These are phyloP conservation scores for Archilochus colubris DNA, from an alignment of 2,113 vertebrate species.

Conservation along the genomic window DNA sequence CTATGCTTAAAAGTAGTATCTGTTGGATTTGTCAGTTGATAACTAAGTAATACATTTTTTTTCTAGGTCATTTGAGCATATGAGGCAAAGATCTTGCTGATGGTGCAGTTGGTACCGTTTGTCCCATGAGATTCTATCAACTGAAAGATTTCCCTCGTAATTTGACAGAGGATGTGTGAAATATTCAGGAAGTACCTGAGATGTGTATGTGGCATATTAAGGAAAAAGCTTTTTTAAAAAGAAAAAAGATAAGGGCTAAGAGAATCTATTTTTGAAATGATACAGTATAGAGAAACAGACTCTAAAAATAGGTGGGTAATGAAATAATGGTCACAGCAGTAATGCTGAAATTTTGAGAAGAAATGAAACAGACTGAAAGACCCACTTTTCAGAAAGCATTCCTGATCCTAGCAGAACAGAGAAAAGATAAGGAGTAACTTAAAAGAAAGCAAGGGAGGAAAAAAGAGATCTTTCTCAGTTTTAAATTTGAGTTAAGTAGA, in stretches of 20 bases:
- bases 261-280: background rate
- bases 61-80: slow-evolving; percentile 22
- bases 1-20: slow-evolving; percentile 3
- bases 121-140: background rate
- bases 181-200: background rate
- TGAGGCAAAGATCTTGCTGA: slow-evolving; percentile 9
- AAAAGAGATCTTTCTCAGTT: background rate
- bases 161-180: background rate
- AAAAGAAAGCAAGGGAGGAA: background rate
- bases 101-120: background rate
- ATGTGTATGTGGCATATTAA: background rate
- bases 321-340: background rate
- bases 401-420: background rate
- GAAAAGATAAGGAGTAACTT: background rate
- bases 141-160: background rate
- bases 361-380: background rate
- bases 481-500: background rate
- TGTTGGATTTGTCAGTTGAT: slow-evolving; percentile 20
- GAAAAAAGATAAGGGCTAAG: background rate
- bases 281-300: background rate
- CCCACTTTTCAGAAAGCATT: background rate
- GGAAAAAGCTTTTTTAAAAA: background rate
- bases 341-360: background rate
- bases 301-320: slow-evolving; percentile 4
- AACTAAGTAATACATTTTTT: background rate